Evolutionary conservation across 2,888 invertebrate genomes (phyloP).

Genomic region (Rhorus exstirpatorius): DNA sequence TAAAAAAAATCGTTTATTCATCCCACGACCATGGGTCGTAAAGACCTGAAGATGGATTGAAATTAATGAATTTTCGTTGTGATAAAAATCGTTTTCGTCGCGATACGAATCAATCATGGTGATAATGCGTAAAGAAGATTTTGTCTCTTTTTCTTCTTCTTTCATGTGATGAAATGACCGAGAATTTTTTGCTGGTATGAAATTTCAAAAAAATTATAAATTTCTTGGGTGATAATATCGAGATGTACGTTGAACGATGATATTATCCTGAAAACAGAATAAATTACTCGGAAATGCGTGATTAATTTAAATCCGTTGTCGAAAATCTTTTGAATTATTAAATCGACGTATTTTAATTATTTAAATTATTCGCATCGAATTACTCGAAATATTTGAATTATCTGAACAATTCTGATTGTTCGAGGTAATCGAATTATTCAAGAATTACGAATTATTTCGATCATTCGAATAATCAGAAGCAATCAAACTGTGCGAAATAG

Average conservation of each 20-base stretch:
- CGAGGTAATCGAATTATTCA: too few relatives aligned
- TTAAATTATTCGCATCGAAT: too few relatives aligned
- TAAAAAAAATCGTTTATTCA: constrained; percentile 27
- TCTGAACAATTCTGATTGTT: too few relatives aligned
- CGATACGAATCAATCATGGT: constrained; percentile 15
- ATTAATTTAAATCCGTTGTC: too few relatives aligned
- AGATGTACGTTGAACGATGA: not conserved
- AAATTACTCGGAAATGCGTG: too few relatives aligned
- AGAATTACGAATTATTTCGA: too few relatives aligned
- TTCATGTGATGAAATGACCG: not conserved
- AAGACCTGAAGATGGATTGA: constrained; percentile 16
- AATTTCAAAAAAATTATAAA: not conserved
- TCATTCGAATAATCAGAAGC: too few relatives aligned
- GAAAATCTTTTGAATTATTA: too few relatives aligned
- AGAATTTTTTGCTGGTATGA: not conserved
- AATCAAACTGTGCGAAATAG: too few relatives aligned
- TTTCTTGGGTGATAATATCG: not conserved
- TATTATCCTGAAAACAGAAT: not conserved
- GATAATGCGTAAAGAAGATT: not conserved
- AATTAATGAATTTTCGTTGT: constrained; percentile 40
- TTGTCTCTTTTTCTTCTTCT: not conserved
- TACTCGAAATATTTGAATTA: too few relatives aligned
- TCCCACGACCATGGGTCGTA: not conserved
- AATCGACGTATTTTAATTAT: too few relatives aligned
- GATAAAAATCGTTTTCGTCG: too few relatives aligned